Evolutionary conservation across 2,113 vertebrate species (phyloP).

Genomic region (Pelusios castaneus): DNA sequence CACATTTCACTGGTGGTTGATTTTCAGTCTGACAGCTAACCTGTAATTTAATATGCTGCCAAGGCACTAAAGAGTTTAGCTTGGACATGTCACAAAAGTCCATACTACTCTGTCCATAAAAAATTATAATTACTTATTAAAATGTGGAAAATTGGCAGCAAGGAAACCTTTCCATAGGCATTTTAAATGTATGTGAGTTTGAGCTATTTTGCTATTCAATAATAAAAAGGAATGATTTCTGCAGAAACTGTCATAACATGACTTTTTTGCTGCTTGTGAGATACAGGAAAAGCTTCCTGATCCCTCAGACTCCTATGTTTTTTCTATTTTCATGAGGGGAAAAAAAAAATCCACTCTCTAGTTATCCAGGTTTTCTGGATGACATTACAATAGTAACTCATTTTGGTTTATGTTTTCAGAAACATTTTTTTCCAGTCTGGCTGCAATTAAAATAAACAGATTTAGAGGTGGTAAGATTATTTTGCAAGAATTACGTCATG

Average conservation of each 20-base stretch:
- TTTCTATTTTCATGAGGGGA: background rate
- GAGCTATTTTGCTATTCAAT: conserved; percentile 5
- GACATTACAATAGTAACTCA: background rate
- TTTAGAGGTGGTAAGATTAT: background rate
- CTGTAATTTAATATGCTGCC: background rate
- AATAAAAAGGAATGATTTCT: conserved; percentile 38
- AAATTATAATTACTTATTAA: background rate
- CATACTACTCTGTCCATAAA: background rate
- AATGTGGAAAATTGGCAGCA: conserved; percentile 15
- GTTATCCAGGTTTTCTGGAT: background rate
- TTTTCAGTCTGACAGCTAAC: background rate
- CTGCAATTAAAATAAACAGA: conserved; percentile 10
- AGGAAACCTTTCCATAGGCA: background rate
- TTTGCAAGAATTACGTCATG: background rate
- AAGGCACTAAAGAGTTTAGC: background rate
- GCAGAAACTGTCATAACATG: conserved; percentile 32
- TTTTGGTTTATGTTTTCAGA: background rate
- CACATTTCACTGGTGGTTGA: background rate
- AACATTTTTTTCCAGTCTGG: background rate
- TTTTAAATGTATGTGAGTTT: conserved; percentile 21
- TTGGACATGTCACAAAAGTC: background rate
- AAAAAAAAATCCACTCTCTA: background rate
- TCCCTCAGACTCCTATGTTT: background rate
- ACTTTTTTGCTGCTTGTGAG: background rate
- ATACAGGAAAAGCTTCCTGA: background rate